Base-by-base conservation (phyloP, 2,113 vertebrate genomes). In the Hippocampus guttulatus region DNA sequence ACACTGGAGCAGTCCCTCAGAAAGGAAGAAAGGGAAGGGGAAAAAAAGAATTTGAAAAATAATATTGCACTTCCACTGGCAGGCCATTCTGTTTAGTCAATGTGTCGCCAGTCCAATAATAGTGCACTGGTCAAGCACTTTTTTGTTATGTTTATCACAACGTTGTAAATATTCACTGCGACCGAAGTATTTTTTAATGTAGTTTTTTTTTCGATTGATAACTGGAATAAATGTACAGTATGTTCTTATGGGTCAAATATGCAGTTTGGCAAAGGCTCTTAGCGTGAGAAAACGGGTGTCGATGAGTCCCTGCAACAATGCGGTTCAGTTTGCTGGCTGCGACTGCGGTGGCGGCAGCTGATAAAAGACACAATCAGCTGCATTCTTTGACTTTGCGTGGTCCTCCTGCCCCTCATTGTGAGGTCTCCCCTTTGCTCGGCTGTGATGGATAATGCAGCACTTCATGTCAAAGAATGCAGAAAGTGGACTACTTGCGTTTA, bases 121-220 rank as follows among this genome's bases (percentile, higher is more conserved):
- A 10, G 47, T 58, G 38, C 15, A 55, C 3, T 66, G 23, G 5
- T 67, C 49, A 83, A 69, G 70, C 69, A 78, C 67, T 75, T 86
- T 77, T 81, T 5, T 64, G 75, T 71, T 41, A 70, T 25, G 61
- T 66, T 66, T 47, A 63, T 64, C 16, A 18, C 6, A 49, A 15
- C 33, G 7, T 69, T 84, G 74, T 85, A 77, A 79, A 82, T 84
- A 77, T 51, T 69, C 70, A 6, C 9, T 74, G 16, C 1, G 2
- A 49, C 41, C 75, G 25, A 61, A 64, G 9, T 68, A n/a, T 62
- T 63, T 21, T 14, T 9, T 78, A 45, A 73, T 79, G 43, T 83
- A 67, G 11, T 73, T 84, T 86, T 87, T 86, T 87, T 23, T 86
- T 85, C 82, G 85, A 3, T 58, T 71, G 41, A 60, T 71, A 77